A percentile compares a stretch with the other conserved stretches of the same genome.
Evolutionary conservation across 2,113 vertebrate genomes (phyloP).

Genomic region (Synodontis membranacea): DNA sequence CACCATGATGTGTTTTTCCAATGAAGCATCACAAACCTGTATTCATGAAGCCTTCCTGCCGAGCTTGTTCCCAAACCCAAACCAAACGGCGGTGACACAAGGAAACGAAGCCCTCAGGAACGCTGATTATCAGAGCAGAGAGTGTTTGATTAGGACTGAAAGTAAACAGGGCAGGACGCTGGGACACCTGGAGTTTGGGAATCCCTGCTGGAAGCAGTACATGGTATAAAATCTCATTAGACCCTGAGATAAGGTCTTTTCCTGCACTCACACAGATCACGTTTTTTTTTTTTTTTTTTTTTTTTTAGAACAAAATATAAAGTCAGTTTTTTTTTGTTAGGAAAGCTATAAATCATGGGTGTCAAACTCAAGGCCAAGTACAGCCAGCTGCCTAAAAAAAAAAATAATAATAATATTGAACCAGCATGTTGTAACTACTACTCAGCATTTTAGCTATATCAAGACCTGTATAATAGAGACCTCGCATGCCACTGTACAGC

Average conservation of each 20-base stretch:
- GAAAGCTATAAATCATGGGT: background rate
- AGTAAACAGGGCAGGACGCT: background rate
- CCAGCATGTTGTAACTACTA: background rate
- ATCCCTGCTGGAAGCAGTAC: background rate
- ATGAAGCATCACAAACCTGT: background rate
- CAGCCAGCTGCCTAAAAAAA: background rate
- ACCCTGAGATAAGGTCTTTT: background rate
- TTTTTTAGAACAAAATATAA: background rate
- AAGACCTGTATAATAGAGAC: background rate
- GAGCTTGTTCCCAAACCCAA: background rate
- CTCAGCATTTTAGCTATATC: background rate
- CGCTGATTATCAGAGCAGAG: background rate
- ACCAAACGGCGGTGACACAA: background rate
- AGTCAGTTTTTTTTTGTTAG: background rate
- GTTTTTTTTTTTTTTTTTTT: background rate
- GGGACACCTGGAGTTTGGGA: background rate
- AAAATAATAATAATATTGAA: background rate
- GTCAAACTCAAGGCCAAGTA: background rate
- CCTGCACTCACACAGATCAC: background rate
- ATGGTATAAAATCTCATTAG: background rate
- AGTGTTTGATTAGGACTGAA: constrained; percentile 9
- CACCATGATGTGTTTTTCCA: background rate
- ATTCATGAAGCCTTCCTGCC: background rate
- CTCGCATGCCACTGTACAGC: background rate
- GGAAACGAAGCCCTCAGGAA: background rate